These are phyloP conservation scores for Hydrotaea diabolus DNA, from an alignment of 2,888 invertebrate species.

Conservation along the genomic window DNA sequence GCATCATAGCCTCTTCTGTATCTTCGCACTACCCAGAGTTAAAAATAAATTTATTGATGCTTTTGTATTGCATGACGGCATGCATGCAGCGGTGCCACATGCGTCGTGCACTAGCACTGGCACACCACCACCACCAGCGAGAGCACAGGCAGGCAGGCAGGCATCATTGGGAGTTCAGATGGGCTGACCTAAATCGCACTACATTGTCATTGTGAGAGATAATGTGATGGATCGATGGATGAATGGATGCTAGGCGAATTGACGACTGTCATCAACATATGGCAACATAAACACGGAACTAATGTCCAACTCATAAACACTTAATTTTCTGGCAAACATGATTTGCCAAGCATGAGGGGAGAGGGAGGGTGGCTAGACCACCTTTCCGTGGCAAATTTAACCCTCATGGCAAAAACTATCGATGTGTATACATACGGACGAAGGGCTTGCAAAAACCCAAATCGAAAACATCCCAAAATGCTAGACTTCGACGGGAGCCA, in stretches of 20 bases:
- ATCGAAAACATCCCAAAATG: constrained; percentile 1
- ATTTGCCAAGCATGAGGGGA: not conserved
- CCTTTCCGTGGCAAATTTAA: no score
- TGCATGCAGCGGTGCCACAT: no score
- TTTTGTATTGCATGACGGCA: no score
- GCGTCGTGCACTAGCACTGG: no score
- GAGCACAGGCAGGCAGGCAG: no score
- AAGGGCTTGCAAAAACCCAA: not conserved
- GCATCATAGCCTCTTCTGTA: no score
- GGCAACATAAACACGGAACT: constrained; percentile 5
- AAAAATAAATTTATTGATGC: no score
- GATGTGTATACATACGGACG: no score
- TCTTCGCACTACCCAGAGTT: no score
- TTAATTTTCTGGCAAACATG: not conserved
- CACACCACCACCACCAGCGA: not conserved
- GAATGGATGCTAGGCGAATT: constrained; percentile 19
- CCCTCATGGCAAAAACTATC: constrained; percentile 10
- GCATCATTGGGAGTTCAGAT: not conserved
- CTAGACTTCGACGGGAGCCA: not conserved
- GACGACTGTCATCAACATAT: constrained; percentile 27
- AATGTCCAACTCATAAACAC: constrained; percentile 18
- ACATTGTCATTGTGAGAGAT: not conserved
- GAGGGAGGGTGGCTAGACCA: not conserved
- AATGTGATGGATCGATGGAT: not conserved
- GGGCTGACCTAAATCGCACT: constrained; percentile 2